Evolutionary conservation across 2,113 vertebrate species (phyloP).

Genomic region (Ranitomeya variabilis): DNA sequence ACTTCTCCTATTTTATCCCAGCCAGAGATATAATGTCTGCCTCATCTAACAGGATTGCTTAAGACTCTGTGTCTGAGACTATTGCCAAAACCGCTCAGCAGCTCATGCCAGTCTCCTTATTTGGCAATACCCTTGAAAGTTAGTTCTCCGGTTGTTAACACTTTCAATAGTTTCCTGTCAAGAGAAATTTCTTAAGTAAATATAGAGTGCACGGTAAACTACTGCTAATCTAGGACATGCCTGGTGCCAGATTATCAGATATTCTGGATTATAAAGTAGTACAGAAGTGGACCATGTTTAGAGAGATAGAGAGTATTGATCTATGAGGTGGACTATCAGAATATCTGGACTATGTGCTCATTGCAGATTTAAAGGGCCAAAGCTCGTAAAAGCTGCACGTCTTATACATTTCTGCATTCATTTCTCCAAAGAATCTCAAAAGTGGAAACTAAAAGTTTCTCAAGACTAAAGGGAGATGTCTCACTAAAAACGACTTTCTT

Average conservation of each 20-base stretch:
- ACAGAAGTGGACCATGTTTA: not conserved
- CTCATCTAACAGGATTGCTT: constrained; percentile 27
- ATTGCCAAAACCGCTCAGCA: not conserved
- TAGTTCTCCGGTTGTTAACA: not conserved
- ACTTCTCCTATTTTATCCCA: not conserved
- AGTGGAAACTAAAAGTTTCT: no score
- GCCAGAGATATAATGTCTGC: constrained; percentile 18
- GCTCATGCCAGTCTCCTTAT: constrained; percentile 27
- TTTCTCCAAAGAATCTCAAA: no score
- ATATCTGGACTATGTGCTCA: not conserved
- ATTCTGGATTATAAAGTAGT: not conserved
- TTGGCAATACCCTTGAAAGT: constrained; percentile 1
- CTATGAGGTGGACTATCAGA: not conserved
- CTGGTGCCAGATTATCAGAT: not conserved
- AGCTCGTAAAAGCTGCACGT: no score
- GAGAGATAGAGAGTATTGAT: not conserved
- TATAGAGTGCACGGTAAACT: not conserved
- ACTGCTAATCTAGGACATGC: not conserved
- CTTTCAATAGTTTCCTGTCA: not conserved
- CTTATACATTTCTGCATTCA: no score
- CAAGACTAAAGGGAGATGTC: no score
- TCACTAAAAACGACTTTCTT: no score
- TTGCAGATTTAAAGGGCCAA: not conserved
- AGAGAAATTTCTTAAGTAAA: not conserved
- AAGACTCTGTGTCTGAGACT: constrained; percentile 9